Evolutionary conservation across 2,888 invertebrate species (phyloP), one percentile per base, ranked within the genome.

Genomic region (Hydroisotoma schaefferi): DNA sequence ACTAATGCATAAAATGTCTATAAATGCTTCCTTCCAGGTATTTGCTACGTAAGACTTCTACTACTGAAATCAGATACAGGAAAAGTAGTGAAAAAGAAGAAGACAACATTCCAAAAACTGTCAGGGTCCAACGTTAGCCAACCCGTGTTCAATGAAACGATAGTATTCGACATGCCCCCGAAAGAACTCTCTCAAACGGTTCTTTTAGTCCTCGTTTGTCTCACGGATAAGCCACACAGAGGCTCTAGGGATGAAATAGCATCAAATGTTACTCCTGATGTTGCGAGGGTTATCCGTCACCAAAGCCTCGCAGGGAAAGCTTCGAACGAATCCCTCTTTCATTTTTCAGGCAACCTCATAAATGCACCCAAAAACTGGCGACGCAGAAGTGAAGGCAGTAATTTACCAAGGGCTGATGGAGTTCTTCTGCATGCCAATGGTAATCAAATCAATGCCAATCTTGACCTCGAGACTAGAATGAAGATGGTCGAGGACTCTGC

Each of bases 81-180:
- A 0, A 71, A 74, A 51, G 72, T 76, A 4, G 49, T 76, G 29
- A 74, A 74, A 57, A 74, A 74, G 65, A 76, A 75, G 68, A 76
- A 75, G 66, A 75, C 76, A 5, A 67, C 73, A 1, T 71, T 64
- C 55, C 71, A 71, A 49, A 61, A 62, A 46, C 54, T 66, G 8
- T 55, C 53, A 3, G 65, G 67, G n/a, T 57, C 72, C 8, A 64
- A 71, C 47, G 69, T 66, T 15, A 72, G 68, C 43, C 70, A 73
- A 28, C 75, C 75, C 5, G 61, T 73, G 6, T 75, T 74, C 60
- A 74, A 76, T 55, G 75, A 76, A 63, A 74, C 75, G 1, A 61
- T 76, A 8, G 74, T 75, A 18, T 75, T 76, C 58, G 75, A 75
- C 63, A 70, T 76, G 60, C 74, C 75, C 40, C 75, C 74, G 8